Conservation (phyloP, 2,888 invertebrate genomes). For the Cephus pygmeus region DNA sequence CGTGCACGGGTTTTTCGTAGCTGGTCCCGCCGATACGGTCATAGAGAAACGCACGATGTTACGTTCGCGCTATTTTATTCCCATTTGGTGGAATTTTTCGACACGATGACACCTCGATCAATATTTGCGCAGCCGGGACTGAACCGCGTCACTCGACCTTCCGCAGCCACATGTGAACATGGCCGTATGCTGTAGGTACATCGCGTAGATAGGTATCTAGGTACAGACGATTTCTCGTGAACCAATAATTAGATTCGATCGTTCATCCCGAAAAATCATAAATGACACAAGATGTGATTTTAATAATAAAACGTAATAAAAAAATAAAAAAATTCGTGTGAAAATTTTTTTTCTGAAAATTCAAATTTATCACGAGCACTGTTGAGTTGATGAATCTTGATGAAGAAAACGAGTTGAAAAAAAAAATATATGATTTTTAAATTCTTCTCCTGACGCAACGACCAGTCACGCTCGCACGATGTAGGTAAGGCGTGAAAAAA, state of each 20-base stretch:
- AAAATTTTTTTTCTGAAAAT: no score
- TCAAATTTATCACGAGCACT: no score
- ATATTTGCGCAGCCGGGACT: constrained; percentile 66
- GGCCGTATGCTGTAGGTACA: background rate
- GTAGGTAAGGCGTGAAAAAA: constrained; percentile 30
- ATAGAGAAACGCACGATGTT: background rate
- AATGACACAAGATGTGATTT: background rate
- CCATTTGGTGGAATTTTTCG: constrained; percentile 65
- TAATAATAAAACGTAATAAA: background rate
- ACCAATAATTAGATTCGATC: background rate
- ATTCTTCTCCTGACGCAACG: background rate
- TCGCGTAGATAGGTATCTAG: background rate
- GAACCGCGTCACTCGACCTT: constrained; percentile 65
- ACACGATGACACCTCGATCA: constrained; percentile 64
- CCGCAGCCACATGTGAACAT: constrained; percentile 49
- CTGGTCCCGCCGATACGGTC: background rate
- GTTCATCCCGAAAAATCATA: background rate
- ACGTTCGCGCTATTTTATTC: constrained; percentile 43
- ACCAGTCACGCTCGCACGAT: background rate
- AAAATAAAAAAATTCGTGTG: background rate
- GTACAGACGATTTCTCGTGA: background rate
- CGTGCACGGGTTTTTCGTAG: background rate
- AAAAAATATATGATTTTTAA: background rate
- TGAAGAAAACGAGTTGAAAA: background rate
- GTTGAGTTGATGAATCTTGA: background rate